Conservation (phyloP, 2,888 invertebrate species). For the Heliconius ismenius region DNA sequence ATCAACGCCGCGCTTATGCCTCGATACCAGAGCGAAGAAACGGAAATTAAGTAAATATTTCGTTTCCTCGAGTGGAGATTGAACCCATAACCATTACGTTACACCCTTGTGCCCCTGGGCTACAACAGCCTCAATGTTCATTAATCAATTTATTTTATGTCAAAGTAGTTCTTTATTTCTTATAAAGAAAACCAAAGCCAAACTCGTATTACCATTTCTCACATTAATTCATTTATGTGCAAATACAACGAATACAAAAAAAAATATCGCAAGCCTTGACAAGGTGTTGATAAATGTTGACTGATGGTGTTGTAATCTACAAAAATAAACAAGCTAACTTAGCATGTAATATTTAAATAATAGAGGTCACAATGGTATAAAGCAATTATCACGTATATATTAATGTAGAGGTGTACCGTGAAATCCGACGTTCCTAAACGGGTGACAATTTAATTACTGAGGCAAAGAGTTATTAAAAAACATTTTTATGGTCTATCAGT, state of each 20-base stretch:
- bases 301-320: constrained; percentile 29
- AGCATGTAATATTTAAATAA: constrained; percentile 22
- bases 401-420: constrained; percentile 3
- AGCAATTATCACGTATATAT: constrained; percentile 20
- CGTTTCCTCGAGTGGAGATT: too few species aligned
- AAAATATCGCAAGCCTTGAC: constrained; percentile 31
- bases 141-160: background rate
- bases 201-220: background rate
- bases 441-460: constrained; percentile 25
- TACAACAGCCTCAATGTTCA: background rate
- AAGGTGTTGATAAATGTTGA: constrained; percentile 27
- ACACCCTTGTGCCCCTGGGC: too few species aligned
- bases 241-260: constrained; percentile 18
- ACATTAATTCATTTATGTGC: constrained; percentile 12
- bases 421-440: constrained; percentile 1
- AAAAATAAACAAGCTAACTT: constrained; percentile 24
- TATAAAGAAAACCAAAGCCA: background rate
- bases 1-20: too few species aligned
- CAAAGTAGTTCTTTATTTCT: too few species aligned
- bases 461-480: background rate
- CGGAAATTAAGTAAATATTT: too few species aligned
- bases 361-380: constrained; percentile 16
- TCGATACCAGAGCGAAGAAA: too few species aligned
- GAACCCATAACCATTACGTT: too few species aligned
- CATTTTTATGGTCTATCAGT: background rate